Evolutionary conservation across 1,140 invertebrate species (phyloP), one percentile per base, ranked within the genome.

Genomic region (Homalodisca vitripennis): DNA sequence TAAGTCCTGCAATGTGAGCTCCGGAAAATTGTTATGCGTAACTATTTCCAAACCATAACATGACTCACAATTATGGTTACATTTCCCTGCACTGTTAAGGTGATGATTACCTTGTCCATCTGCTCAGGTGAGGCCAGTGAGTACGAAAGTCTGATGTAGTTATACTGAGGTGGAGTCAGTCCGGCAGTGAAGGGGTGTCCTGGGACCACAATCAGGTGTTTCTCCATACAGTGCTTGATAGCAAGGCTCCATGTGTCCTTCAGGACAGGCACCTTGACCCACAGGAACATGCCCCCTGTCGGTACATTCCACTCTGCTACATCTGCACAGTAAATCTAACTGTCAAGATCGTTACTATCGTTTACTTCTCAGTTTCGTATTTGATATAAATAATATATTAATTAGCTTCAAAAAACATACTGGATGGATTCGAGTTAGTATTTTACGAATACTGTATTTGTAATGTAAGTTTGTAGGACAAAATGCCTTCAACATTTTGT

Each of bases 261-360:
- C 0, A 93, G 80, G 3, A 84, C 87, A 12, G 79, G 80, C 1
- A 92, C 82, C 76, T 87, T 86, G 13, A 92, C 82, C 91, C 92
- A 93, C 13, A 92, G 80, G 78, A 92, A 93, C 82, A 93, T 88
- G 1, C 92, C 91, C 17, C 86, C 90, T 0, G 78, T 77, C 0
- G 92, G 91, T 32, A 83, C 73, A 3, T 79, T 74, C 84, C 90
- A 92, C 47, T 89, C 85, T 2, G 84, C 89, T 1, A 92, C 77
- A 34, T 84, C 86, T 83, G 75, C 72, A 73, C 71, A 63, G n/a
- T n/a, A n/a, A n/a, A n/a, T n/a, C n/a, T n/a, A n/a, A n/a, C n/a
- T 55, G 17, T 10, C 20, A 6, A 55, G 17, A 12, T 20, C 24
- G 3, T 55, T 55, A 12, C 41, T 46, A 10, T 12, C n/a, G n/a